A percentile compares a stretch with the other conserved stretches of the same genome.
phyloP scores from a whole-genome alignment of 2,113 vertebrate species.

The Opisthocomus hoazin region DNA sequence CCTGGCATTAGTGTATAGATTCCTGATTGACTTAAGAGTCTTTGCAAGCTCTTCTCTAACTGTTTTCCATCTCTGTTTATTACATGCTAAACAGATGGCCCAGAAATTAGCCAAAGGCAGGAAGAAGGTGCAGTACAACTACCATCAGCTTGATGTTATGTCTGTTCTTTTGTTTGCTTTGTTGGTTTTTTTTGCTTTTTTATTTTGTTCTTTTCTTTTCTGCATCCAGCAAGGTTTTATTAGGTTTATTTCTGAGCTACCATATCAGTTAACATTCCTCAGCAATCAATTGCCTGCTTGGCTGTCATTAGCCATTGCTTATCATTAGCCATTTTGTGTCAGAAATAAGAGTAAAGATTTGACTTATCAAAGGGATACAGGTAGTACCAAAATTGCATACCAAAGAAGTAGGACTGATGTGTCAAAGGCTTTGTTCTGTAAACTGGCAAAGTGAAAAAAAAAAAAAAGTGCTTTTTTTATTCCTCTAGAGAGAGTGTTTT shows the following conservation, averaged over 20 bases:
- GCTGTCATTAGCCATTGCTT: constrained; percentile 50
- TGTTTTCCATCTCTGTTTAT: constrained; percentile 84
- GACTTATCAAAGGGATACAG: constrained; percentile 23
- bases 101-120: constrained; percentile 94
- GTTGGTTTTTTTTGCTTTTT: not conserved
- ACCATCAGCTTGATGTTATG: constrained; percentile 70
- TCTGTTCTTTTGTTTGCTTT: constrained; percentile 62
- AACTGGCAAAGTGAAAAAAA: not conserved
- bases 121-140: constrained; percentile 90
- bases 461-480: not conserved
- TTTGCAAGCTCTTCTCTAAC: constrained; percentile 74
- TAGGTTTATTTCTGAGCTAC: constrained; percentile 51
- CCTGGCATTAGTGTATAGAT: not conserved
- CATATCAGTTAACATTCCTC: constrained; percentile 50
- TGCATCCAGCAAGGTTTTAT: constrained; percentile 77
- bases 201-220: constrained; percentile 68
- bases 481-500: not conserved
- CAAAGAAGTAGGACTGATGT: constrained; percentile 6
- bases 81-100: constrained; percentile 89
- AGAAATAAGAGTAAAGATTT: constrained; percentile 51
- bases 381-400: not conserved
- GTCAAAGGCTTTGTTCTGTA: constrained; percentile 23
- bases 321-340: constrained; percentile 69
- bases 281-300: constrained; percentile 38
- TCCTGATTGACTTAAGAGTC: constrained; percentile 41